Base-by-base conservation (phyloP, 2,888 invertebrate genomes). In the Spisula solida region DNA sequence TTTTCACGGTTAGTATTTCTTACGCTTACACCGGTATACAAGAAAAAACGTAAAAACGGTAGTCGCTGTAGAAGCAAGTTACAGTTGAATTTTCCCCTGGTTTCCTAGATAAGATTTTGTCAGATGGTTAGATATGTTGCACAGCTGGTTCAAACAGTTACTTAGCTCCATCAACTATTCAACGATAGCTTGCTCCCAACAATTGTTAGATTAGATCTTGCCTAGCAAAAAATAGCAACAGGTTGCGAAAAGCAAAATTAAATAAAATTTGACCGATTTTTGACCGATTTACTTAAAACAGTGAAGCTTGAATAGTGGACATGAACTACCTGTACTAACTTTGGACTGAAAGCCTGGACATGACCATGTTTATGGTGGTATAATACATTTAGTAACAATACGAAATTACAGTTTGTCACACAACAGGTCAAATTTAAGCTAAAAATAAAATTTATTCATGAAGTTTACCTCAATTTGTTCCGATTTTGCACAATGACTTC, bases 131-230 rank as follows among this genome's bases (percentile, higher is more conserved):
- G 75, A 75, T 75, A 75, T 75, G 16, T 34, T 34, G 16, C 75
- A 75, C 75, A 75, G 75, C 75, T 75, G 75, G 75, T 75, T 4
- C 31, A 34, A 75, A 75, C 14, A 5, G 75, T 75, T 25, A 66
- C n/a, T 12, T 66, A 66, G 51, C 51, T 51, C 12, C 16, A 51
- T 51, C 25, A 66, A 66, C 2, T 66, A 25, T 66, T 51, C 25
- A 25, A 10, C 25, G 5, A 66, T 10, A 66, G n/a, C 60, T 66
- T 66, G 60, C 60, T 66, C 25, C n/a, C 1, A 8, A 66, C 60
- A 66, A 66, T 66, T 66, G 60, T 10, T 25, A 66, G 60, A 66
- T 66, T 66, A 66, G n/a, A 66, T 41, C 41, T 41, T 25, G 60
- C 8, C 25, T 66, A 66, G n/a, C 8, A 66, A 51, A 66, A 66